Percentiles rank a stretch among this genome's conserved stretches.
Evolutionary conservation across 2,888 invertebrate species (phyloP).

Genomic region (Bhutanitis thaidina): DNA sequence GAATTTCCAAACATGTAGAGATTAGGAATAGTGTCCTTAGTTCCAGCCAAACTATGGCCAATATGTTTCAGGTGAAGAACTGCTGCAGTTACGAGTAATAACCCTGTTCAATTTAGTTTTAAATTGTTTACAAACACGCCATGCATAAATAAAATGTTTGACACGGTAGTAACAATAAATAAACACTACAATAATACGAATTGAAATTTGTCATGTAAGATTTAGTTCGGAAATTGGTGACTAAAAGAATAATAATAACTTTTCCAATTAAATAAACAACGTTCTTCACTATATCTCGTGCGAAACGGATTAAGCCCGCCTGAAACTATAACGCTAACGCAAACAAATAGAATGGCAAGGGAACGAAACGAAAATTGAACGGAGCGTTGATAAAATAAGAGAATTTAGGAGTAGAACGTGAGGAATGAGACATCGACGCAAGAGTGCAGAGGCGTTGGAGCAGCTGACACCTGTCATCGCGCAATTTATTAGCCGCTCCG

Average conservation of each 20-base stretch:
- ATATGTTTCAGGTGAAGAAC: no score
- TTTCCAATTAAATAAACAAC: background rate
- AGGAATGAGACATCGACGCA: conserved; percentile 80
- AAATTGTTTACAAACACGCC: background rate
- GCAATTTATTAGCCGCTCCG: conserved; percentile 78
- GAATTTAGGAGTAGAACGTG: conserved; percentile 76
- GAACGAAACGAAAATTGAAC: conserved; percentile 75
- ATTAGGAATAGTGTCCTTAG: no score
- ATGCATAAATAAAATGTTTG: background rate
- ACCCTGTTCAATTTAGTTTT: no score
- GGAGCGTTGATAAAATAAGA: conserved; percentile 78
- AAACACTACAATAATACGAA: conserved; percentile 13
- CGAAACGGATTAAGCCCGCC: conserved; percentile 44
- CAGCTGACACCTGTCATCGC: conserved; percentile 80
- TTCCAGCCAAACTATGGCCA: no score
- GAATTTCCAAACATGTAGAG: no score
- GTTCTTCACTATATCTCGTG: background rate
- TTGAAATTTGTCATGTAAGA: conserved; percentile 21
- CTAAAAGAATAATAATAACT: background rate
- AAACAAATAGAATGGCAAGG: conserved; percentile 65
- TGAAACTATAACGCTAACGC: conserved; percentile 53
- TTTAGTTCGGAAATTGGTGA: conserved; percentile 14
- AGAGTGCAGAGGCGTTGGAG: conserved; percentile 79
- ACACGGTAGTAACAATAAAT: background rate
- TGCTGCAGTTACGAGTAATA: no score